Conservation (phyloP, 1,140 invertebrate species). For the Drosophila virilis region DNA sequence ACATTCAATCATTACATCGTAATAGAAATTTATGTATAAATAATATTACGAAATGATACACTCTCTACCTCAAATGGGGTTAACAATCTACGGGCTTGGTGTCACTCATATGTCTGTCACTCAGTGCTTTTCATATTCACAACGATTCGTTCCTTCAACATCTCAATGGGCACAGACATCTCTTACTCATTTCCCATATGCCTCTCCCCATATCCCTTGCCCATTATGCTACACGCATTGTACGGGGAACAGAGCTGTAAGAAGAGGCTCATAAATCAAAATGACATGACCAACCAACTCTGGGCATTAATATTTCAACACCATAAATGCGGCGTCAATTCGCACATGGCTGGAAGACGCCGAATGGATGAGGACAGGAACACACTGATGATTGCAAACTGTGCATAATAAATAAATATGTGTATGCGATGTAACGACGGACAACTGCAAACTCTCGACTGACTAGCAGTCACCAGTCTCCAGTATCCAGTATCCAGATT, state of each 20-base stretch:
- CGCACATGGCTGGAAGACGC: slow-evolving; percentile 57
- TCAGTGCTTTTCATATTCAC: slow-evolving; percentile 7
- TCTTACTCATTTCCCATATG: background rate
- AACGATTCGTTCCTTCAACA: slow-evolving; percentile 57
- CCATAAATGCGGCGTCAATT: slow-evolving; percentile 81
- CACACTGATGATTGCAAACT: slow-evolving; percentile 71
- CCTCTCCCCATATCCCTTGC: background rate
- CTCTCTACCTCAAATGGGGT: slow-evolving; percentile 8
- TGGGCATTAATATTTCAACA: slow-evolving; percentile 81
- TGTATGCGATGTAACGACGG: too few species aligned
- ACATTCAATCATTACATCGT: too few species aligned
- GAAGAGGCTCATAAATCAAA: slow-evolving; percentile 73
- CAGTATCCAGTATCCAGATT: slow-evolving; percentile 16
- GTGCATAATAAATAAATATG: slow-evolving; percentile 80
- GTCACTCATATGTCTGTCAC: slow-evolving; percentile 25
- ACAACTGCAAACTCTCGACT: too few species aligned
- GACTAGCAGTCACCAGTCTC: background rate
- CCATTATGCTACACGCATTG: slow-evolving; percentile 24
- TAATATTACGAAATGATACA: too few species aligned
- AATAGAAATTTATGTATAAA: too few species aligned
- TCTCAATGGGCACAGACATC: slow-evolving; percentile 55
- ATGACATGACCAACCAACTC: slow-evolving; percentile 77
- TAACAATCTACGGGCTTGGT: slow-evolving; percentile 19
- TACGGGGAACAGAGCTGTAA: slow-evolving; percentile 40
- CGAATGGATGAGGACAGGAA: slow-evolving; percentile 66